Percentiles rank a stretch among this genome's conserved stretches.
Conservation (phyloP, 37 sponge, comb jelly and placozoan species). For the Bolinopsis microptera region DNA sequence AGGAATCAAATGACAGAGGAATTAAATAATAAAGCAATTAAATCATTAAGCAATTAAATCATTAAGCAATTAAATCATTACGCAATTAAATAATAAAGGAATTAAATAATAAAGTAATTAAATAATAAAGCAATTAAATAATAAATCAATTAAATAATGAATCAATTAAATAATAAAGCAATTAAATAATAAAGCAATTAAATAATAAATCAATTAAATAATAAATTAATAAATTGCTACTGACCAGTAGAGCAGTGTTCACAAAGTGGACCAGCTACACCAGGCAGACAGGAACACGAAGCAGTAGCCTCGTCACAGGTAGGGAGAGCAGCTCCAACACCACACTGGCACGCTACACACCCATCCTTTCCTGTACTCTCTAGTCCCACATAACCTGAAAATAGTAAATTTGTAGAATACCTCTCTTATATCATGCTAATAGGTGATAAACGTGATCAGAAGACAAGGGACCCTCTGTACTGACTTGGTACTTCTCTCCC, state of each 20-base stretch:
- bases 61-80: no score
- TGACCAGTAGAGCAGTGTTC: background rate
- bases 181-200: background rate
- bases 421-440: no score
- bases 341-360: constrained; percentile 60
- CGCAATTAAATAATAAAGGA: no score
- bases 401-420: no score
- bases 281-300: constrained; percentile 37
- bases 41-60: no score
- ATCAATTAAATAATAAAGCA: background rate
- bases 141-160: background rate
- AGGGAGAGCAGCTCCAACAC: constrained; percentile 27
- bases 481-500: no score
- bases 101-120: no score
- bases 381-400: constrained; percentile 56
- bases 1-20: no score
- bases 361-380: constrained; percentile 5
- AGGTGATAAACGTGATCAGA: background rate
- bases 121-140: no score
- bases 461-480: no score
- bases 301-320: constrained; percentile 17
- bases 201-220: background rate
- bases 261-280: constrained; percentile 54
- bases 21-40: no score
- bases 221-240: background rate